A percentile compares a stretch with the other conserved stretches of the same genome.
Evolutionary conservation across 2,888 invertebrate genomes (phyloP).

Genomic region (Neria commutata): DNA sequence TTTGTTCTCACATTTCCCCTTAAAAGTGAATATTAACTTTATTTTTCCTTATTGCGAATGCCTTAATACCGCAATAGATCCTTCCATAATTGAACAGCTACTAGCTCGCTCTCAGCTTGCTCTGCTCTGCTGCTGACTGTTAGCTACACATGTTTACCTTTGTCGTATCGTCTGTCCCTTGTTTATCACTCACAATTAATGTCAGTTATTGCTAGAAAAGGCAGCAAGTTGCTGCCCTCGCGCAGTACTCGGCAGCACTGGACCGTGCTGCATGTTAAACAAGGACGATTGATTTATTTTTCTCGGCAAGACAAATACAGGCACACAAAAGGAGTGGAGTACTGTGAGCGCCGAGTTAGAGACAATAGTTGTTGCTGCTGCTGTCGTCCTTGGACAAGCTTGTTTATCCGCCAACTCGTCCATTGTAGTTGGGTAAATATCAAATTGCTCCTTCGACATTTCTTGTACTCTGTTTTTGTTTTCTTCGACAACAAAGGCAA

Average conservation of each 20-base stretch:
- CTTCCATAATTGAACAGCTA: too few relatives aligned
- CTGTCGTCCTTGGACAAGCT: not conserved
- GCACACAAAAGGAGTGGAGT: not conserved
- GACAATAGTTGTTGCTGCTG: conserved; percentile 5
- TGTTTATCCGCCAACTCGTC: not conserved
- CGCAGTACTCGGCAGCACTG: too few relatives aligned
- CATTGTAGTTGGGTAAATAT: not conserved
- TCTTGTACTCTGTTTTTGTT: conserved; percentile 11
- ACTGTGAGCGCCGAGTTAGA: conserved; percentile 14
- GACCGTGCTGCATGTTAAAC: too few relatives aligned
- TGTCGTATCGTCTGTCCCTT: not conserved
- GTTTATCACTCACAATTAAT: not conserved
- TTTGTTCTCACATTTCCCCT: too few relatives aligned
- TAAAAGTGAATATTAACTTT: not conserved
- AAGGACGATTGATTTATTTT: too few relatives aligned
- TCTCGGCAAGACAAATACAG: not conserved
- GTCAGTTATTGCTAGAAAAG: not conserved
- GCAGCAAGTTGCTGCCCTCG: too few relatives aligned
- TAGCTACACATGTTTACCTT: not conserved
- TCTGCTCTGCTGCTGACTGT: too few relatives aligned
- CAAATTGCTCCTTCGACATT: conserved; percentile 17
- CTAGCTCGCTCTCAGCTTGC: too few relatives aligned
- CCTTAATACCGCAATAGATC: too few relatives aligned
- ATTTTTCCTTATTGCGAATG: not conserved
- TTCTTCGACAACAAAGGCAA: conserved; percentile 41